Evolutionary conservation across 2,888 invertebrate genomes (phyloP).

Genomic region (Habrosyne pyritoides): DNA sequence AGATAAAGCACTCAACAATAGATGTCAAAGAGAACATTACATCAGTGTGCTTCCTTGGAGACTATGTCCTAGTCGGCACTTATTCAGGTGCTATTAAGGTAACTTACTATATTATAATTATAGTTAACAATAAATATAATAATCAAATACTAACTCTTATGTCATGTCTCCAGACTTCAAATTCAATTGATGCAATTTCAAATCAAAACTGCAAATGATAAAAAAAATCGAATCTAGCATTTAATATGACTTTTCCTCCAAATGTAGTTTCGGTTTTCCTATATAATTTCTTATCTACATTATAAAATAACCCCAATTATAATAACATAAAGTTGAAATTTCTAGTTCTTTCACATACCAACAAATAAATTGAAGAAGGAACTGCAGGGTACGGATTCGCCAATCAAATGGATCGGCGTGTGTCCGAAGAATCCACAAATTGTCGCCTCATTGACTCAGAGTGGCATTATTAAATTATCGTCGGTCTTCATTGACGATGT

Average conservation of each 20-base stretch:
- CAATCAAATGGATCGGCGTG: conserved; percentile 79
- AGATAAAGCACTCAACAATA: conserved; percentile 76
- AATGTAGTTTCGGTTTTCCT: no score
- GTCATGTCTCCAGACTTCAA: no score
- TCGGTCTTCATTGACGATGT: conserved; percentile 67
- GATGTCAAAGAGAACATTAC: conserved; percentile 83
- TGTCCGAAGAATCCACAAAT: conserved; percentile 74
- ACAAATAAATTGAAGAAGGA: conserved; percentile 80
- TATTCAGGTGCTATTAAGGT: conserved; percentile 70
- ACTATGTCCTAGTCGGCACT: conserved; percentile 72
- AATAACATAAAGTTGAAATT: conserved; percentile 19
- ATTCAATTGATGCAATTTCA: no score
- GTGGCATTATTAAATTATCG: conserved; percentile 85
- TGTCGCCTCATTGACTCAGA: conserved; percentile 84
- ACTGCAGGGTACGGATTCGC: conserved; percentile 67
- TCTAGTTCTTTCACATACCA: conserved; percentile 84
- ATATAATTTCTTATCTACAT: background rate
- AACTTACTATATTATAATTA: no score
- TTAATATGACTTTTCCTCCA: no score
- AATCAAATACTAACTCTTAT: no score
- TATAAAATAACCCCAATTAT: background rate
- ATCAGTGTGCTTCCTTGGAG: conserved; percentile 81
- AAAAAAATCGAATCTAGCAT: no score
- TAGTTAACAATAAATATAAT: no score
- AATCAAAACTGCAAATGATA: no score